Evolutionary conservation across 2,113 vertebrate species (phyloP).

Genomic region (Regulus satrapa): DNA sequence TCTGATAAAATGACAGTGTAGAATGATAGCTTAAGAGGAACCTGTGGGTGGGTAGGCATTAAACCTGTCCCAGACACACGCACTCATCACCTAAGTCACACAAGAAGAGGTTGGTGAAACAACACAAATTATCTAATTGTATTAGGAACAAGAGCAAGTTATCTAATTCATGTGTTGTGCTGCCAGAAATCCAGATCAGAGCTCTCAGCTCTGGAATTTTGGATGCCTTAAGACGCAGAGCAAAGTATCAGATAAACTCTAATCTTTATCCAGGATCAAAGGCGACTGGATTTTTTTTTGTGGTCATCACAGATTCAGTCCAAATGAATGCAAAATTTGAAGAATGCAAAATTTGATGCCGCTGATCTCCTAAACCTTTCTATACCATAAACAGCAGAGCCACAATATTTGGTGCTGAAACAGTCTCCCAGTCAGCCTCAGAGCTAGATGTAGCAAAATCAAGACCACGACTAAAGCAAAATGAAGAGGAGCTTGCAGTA

Average conservation of each 20-base stretch:
- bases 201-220: constrained; percentile 3
- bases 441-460: background rate
- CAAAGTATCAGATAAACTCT: background rate
- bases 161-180: constrained; percentile 58
- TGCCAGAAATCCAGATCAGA: constrained; percentile 42
- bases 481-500: background rate
- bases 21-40: constrained; percentile 68
- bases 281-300: background rate
- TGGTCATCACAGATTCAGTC: background rate
- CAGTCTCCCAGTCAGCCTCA: background rate
- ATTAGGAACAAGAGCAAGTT: constrained; percentile 59
- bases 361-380: background rate
- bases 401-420: background rate
- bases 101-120: constrained; percentile 59
- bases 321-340: background rate
- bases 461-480: background rate
- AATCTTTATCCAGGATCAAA: background rate
- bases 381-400: background rate
- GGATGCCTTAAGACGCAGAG: background rate
- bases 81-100: constrained; percentile 56
- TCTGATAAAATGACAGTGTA: constrained; percentile 60
- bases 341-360: background rate
- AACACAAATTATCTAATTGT: constrained; percentile 67
- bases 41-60: constrained; percentile 60
- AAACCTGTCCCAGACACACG: constrained; percentile 64